Base-by-base conservation (phyloP, 2,797 vertebrate species). In the Buceros bicornis region DNA sequence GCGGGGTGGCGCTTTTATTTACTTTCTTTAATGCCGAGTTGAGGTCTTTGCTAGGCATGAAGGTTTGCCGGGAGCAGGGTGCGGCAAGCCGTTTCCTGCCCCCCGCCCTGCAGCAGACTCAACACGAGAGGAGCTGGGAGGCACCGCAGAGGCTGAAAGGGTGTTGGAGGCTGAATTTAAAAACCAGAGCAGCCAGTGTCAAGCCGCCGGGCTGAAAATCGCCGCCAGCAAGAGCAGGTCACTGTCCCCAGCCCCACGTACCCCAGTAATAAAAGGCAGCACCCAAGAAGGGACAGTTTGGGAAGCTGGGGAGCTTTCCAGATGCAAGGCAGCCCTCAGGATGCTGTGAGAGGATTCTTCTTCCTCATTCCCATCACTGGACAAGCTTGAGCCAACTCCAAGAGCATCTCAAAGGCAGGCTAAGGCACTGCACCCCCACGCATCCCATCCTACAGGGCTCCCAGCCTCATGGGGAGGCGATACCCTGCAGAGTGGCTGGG, bases 21-120 rank as follows among this genome's bases (percentile, higher is more conserved):
- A 45, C 89, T 82, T 17, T 76, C 87, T 93, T 82, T 62, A 85
- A 29, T 0, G 35, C 81, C 14, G 73, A n/a, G 91, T 20, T 83
- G 1, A 57, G 89, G 93, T 53, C 91, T 66, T 6, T 11, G 82
- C 53, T 64, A 53, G 79, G 90, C 28, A 57, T 14, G 79, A 80
- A 60, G 95, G 74, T 56, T 82, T 85, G 93, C 74, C 1, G 66
- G 1, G 43, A 40, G 94, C 87, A 79, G 96, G 95, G 95, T 72
- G 96, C 47, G 91, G 95, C 6, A 28, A 87, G 95, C 11, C 2
- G 50, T 69, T 97, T 97, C 96, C 96, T 96, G 94, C 58, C 89
- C 78, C 87, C 84, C 74, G 8, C 91, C 94, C 96, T 70, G 66
- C 4, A 1, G 66, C 65, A 18, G n/a, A 2, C 78, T 50, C 18